Evolutionary conservation across 2,888 invertebrate species (phyloP).

Genomic region (Rapana venosa): DNA sequence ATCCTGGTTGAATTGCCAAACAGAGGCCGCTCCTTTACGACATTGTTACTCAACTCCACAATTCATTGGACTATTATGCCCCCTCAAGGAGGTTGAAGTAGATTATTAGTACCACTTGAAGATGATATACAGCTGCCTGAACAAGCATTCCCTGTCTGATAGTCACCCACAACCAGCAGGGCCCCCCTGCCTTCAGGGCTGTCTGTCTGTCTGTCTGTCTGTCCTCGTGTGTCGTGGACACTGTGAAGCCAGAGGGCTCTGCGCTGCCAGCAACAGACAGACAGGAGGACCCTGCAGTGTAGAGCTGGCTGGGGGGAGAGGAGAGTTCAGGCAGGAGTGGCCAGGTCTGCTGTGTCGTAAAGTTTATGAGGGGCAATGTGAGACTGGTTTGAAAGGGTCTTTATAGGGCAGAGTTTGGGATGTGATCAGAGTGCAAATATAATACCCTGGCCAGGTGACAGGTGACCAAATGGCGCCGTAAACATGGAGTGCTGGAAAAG

Average conservation of each 20-base stretch:
- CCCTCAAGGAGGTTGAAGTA: too few species aligned
- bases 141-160: too few species aligned
- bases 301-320: neutral
- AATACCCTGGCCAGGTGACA: too few species aligned
- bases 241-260: neutral
- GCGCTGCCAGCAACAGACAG: neutral
- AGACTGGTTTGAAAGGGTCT: constrained; percentile 15
- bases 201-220: neutral
- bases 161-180: too few species aligned
- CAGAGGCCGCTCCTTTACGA: too few species aligned
- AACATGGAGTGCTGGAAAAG: neutral
- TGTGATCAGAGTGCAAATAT: constrained; percentile 34
- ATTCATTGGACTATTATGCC: too few species aligned
- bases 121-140: too few species aligned
- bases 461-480: neutral
- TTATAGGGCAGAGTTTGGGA: neutral
- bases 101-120: too few species aligned
- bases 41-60: too few species aligned
- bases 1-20: too few species aligned
- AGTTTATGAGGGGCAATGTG: neutral
- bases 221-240: too few species aligned
- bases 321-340: neutral
- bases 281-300: neutral
- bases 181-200: too few species aligned
- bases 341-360: neutral